These are phyloP conservation scores for Zingel zingel DNA, from an alignment of 2,113 vertebrate genomes.

Conservation along the genomic window DNA sequence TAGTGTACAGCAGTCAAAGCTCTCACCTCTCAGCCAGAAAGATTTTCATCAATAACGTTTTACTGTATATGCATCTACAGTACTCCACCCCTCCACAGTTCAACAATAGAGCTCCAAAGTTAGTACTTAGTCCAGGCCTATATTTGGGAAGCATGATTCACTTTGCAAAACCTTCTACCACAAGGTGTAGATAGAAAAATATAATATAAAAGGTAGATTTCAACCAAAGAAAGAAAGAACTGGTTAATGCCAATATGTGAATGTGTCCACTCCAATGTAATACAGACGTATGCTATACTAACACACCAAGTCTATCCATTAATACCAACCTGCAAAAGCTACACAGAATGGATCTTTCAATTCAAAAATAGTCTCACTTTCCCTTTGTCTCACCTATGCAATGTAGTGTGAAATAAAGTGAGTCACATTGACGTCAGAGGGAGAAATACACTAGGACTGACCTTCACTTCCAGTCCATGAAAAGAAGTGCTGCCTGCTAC, in stretches of 20 bases:
- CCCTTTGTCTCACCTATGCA: background rate
- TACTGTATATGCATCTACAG: background rate
- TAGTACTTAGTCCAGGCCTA: background rate
- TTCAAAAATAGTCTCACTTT: background rate
- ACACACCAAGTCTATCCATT: background rate
- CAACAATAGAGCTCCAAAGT: background rate
- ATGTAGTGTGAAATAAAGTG: constrained; percentile 32
- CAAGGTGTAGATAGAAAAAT: background rate
- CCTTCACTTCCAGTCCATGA: constrained; percentile 32
- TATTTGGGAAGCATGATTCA: background rate
- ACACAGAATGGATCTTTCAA: constrained; percentile 3
- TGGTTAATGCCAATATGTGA: background rate
- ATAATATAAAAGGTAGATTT: background rate
- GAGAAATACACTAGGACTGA: constrained; percentile 24
- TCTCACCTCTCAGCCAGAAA: background rate
- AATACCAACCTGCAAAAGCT: background rate
- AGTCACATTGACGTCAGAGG: constrained; percentile 51
- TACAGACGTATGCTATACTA: background rate
- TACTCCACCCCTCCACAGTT: background rate
- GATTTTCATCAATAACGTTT: background rate
- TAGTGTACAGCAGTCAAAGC: background rate
- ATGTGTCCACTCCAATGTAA: background rate
- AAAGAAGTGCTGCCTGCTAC: constrained; percentile 12
- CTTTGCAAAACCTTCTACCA: background rate
- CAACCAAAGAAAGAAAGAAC: background rate